Evolutionary conservation across 2,113 vertebrate species (phyloP), one percentile per base, ranked within the genome.

Genomic region (Symphodus melops): DNA sequence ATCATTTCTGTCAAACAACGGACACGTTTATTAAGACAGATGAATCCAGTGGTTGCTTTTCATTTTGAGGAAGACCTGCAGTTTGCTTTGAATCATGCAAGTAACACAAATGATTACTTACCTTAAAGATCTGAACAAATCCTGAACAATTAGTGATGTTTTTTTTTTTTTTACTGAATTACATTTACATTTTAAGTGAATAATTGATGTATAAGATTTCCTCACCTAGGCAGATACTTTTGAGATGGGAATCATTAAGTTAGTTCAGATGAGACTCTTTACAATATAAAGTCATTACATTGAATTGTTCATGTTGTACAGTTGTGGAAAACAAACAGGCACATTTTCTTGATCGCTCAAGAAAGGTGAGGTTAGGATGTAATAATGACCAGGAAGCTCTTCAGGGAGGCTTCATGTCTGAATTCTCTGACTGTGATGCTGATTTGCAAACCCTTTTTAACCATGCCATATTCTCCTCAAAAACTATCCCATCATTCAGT

Each of bases 11-110:
- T 19, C 1, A 59, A 61, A 62, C 8, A 21, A 3, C 25, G 25
- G 75, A 25, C 48, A 62, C 16, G 28, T 10, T 57, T 61, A 57
- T 53, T 62, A 44, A 66, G 46, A 60, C 54, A 13, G 66, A 68
- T 73, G 55, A 69, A 48, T 62, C 23, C 25, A 33, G 28, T 1
- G 28, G 28, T 33, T 28, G 46, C 21, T 44, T 63, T 58, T 46
- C 37, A 17, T 49, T 8, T 11, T 46, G 12, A 13, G 14, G 4
- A 14, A 14, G 20, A 16, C 3, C 11, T 53, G 4, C 11, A 10
- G 3, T 12, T 14, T 66, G 62, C 12, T 5, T 20, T 51, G 6
- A 33, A 33, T 33, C 28, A 33, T 6, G 28, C 28, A n/a, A n/a
- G n/a, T n/a, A n/a, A n/a, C n/a, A n/a, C n/a, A n/a, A n/a, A n/a